Base-by-base conservation (phyloP, 2,888 invertebrate genomes). In the Pandemis heparana region DNA sequence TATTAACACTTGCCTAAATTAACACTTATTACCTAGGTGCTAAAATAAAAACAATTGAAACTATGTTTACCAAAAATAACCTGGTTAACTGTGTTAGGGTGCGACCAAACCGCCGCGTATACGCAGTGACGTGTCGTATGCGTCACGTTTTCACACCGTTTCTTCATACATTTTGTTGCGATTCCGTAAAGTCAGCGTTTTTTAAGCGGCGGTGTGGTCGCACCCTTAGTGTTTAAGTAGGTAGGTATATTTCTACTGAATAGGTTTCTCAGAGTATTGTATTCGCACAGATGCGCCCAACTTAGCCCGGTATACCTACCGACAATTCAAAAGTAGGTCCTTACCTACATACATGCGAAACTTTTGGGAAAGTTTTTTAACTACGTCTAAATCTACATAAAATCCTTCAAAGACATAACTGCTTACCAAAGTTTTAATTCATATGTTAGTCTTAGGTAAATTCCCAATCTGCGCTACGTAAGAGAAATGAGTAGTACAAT, bases 1-100 rank as follows among this genome's bases (percentile, higher is more conserved):
- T 53, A 53, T 53, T 53, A 53, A 18, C 53, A 53, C 53, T 53
- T 53, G 53, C 8, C 18, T 10, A 23, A 53, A 56, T 56, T 23
- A 56, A 23, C 56, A 56, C 23, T 56, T 23, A 56, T 23, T 56
- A n/a, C n/a, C n/a, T n/a, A 56, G 56, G 56, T 56, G 56, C 10
- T 56, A 23, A 56, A 56, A 56, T 56, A 23, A 56, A 56, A 56
- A 23, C 23, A 18, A 6, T 53, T 18, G n/a, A 53, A 53, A 9
- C 53, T 18, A 6, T 9, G 53, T 53, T 16, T 53, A 14, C 1
- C 6, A 53, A 53, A 18, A 41, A 41, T 1, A 41, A 41, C 7
- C 5, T 41, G 41, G 41, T 32, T 32, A 32, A 2, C 23, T 32
- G 23, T 32, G 23, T 32, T 32, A n/a, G n/a, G n/a, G n/a, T n/a